Conservation (phyloP, 2,113 vertebrate genomes). For the Isurus oxyrinchus region DNA sequence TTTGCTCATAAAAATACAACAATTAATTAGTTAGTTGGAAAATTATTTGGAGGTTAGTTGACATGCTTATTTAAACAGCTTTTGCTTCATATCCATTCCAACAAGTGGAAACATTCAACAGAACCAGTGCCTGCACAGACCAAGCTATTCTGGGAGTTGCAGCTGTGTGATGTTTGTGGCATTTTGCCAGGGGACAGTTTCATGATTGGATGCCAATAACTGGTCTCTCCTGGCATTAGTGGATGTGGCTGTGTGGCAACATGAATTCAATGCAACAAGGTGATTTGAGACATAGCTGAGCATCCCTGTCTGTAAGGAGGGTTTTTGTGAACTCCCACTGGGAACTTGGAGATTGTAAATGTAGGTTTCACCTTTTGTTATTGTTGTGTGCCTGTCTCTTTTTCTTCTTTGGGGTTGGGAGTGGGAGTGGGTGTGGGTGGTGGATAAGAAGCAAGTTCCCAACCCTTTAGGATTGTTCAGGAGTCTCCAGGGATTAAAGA, state of each 20-base stretch:
- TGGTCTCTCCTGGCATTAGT: constrained; percentile 53
- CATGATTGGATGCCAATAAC: constrained; percentile 52
- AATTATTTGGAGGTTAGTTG: background rate
- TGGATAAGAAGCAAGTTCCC: background rate
- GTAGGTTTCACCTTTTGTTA: background rate
- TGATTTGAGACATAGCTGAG: background rate
- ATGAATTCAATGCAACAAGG: constrained; percentile 36
- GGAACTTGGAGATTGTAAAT: background rate
- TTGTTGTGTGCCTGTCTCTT: background rate
- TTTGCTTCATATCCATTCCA: background rate
- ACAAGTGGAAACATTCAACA: background rate
- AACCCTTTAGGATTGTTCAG: background rate
- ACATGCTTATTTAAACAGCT: background rate
- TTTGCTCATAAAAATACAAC: background rate
- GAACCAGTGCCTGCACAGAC: background rate
- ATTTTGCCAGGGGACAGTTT: constrained; percentile 46
- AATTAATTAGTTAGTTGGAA: background rate
- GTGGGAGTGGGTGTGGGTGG: no score
- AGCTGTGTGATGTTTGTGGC: constrained; percentile 51
- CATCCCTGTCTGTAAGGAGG: background rate
- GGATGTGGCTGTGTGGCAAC: constrained; percentile 49
- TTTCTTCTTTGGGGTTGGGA: no score
- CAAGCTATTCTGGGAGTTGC: constrained; percentile 49
- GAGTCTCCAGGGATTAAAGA: background rate
- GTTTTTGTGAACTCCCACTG: background rate